Evolutionary conservation across 2,888 invertebrate genomes (phyloP).

Genomic region (Scrobipalpa atriplicella): DNA sequence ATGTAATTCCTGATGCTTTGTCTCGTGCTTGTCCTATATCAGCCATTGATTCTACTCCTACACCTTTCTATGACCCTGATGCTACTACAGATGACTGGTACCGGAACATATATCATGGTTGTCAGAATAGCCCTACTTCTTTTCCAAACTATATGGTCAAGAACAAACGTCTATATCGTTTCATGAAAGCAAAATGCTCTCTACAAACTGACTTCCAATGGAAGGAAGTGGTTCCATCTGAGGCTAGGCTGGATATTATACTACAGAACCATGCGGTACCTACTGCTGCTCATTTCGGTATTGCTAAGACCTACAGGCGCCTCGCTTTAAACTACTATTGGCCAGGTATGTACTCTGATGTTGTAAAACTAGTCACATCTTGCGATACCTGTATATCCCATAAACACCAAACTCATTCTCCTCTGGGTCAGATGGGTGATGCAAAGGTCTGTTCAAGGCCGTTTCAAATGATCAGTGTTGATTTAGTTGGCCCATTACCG

Average conservation of each 20-base stretch:
- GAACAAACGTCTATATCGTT: slow-evolving; percentile 26
- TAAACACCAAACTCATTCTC: slow-evolving; percentile 32
- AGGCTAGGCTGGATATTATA: slow-evolving; percentile 28
- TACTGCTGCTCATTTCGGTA: slow-evolving; percentile 37
- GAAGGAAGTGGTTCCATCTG: slow-evolving; percentile 34
- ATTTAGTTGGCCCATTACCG: slow-evolving; percentile 41
- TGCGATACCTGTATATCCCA: slow-evolving; percentile 35
- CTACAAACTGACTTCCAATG: slow-evolving; percentile 34
- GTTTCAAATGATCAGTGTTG: slow-evolving; percentile 38
- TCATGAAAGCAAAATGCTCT: slow-evolving; percentile 19
- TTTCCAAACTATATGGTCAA: too few species aligned
- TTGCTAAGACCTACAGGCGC: slow-evolving; percentile 37
- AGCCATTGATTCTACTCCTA: background rate
- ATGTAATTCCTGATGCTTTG: slow-evolving; percentile 9
- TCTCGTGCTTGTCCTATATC: background rate
- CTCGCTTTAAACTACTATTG: slow-evolving; percentile 35
- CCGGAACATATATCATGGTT: slow-evolving; percentile 25
- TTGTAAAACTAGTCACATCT: slow-evolving; percentile 28
- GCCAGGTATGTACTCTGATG: slow-evolving; percentile 38
- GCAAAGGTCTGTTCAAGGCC: slow-evolving; percentile 39
- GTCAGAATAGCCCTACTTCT: slow-evolving; percentile 20
- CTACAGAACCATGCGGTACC: slow-evolving; percentile 32
- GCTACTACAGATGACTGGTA: slow-evolving; percentile 32
- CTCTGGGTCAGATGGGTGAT: slow-evolving; percentile 37
- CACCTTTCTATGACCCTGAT: background rate